Base-by-base conservation (phyloP, 92 coral and sea anemone species). In the Scolanthus callimorphus region DNA sequence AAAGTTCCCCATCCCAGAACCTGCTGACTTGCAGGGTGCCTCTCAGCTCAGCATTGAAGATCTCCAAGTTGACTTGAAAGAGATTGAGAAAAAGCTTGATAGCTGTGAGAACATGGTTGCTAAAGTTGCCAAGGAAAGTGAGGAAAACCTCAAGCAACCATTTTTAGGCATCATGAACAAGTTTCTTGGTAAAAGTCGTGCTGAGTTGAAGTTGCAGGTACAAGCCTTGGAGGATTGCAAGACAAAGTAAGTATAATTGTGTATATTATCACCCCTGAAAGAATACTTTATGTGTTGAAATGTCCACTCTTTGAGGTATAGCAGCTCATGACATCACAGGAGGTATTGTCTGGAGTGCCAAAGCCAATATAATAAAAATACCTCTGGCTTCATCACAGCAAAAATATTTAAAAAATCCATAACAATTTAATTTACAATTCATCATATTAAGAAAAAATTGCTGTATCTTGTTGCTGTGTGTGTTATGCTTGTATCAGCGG, bases 1-100 rank as follows among this genome's bases (percentile, higher is more conserved):
- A 9, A 76, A 63, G 60, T 87, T 87, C 56, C 96, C 96, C 0
- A 62, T 87, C 3, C 96, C 90, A 15, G 96, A 87, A 63, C 86
- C 96, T 46, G 43, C 82, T 29, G 96, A 87, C 60, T 83, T 87
- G 4, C 69, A 58, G 29, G 50, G 60, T 31, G 96, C 96, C 49
- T 87, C 96, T 31, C 96, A 87, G 51, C 68, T 87, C 20, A 78
- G 83, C 2, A 82, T 87, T 77, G 96, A 83, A 29, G 90, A 87
- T 67, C 67, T 78, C 11, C 85, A 73, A 19, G 69, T 70, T 19
- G 96, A 83, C 22, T 70, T 87, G 13, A 83, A 46, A 52, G 67
- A 57, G 17, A 57, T 87, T 8, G 81, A 56, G 11, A 73, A 57
- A 31, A 79, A 83, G 43, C 21, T 87, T 10, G 73, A 70, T 19